Base-by-base conservation (phyloP, 2,797 vertebrate genomes). In the Loris lydekkerianus region DNA sequence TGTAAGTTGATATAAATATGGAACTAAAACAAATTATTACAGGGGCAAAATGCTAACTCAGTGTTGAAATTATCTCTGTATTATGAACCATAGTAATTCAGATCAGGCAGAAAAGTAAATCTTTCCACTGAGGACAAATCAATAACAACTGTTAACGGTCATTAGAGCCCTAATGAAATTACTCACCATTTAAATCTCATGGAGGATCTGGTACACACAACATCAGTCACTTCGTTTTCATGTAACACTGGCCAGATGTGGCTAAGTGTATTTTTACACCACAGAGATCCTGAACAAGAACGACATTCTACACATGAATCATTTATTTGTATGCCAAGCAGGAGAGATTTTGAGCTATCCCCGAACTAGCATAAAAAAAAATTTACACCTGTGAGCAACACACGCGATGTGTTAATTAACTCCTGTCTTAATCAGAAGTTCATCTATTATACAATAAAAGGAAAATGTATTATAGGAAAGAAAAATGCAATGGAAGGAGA, bases 91-190 rank as follows among this genome's bases (percentile, higher is more conserved):
- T 43, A 46, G 49, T 73, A 53, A 90, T 20, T 69, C 84, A 69
- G 81, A 90, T 37, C 34, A 72, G 56, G 63, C 49, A 84, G n/a
- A 63, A 78, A 40, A 69, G 53, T 7, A 27, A 65, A 60, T 46
- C n/a, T 88, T 65, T 67, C 40, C 69, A 83, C 2, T 25, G 81
- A 80, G n/a, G 94, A 69, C 49, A 53, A 34, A 86, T 94, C 91
- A 73, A 14, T 90, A 84, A 69, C 49, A 46, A 31, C 82, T 23
- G 60, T 69, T 76, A 58, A 58, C 4, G 40, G 89, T 61, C 73
- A 61, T 94, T 86, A 93, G 76, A 10, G 10, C 72, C 65, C 60
- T 72, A 56, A 67, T 72, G 77, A 34, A 78, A 69, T 84, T 29
- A 58, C 27, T 80, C 18, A n/a, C 49, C 46, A 58, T 18, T 58